These are phyloP conservation scores for Microtus ochrogaster DNA, from an alignment of 2,113 vertebrate species.

Conservation along the genomic window DNA sequence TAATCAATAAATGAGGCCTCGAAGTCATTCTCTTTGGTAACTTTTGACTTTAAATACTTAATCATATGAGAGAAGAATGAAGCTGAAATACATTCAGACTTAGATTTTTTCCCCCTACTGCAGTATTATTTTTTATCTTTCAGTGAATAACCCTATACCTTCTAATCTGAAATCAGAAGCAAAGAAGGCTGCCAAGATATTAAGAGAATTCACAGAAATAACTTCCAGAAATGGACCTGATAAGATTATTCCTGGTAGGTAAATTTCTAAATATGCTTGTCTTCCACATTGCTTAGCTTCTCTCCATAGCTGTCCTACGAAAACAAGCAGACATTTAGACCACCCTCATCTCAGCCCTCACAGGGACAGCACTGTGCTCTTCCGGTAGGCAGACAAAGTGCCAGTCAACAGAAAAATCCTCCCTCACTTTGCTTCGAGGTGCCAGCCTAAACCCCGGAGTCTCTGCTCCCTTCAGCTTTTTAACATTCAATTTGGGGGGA, in stretches of 20 bases:
- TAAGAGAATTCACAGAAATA: slow-evolving; percentile 97
- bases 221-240: slow-evolving; percentile 94
- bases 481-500: not conserved
- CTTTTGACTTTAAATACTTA: not conserved
- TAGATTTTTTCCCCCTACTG: slow-evolving; percentile 2
- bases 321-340: not conserved
- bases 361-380: not conserved
- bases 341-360: not conserved
- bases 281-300: not conserved
- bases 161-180: slow-evolving; percentile 95
- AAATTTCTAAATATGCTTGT: not conserved
- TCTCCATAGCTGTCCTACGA: too few relatives aligned
- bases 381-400: not conserved
- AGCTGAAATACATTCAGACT: not conserved
- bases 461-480: not conserved
- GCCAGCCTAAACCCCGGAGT: not conserved
- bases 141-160: slow-evolving; percentile 98
- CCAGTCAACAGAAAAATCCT: not conserved
- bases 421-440: not conserved
- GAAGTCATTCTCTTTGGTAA: not conserved
- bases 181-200: slow-evolving; percentile 97
- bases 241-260: slow-evolving; percentile 95
- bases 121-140: slow-evolving; percentile 68
- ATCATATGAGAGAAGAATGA: not conserved
- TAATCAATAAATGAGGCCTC: not conserved